These are phyloP conservation scores for Elaphurus davidianus DNA, from an alignment of 2,113 vertebrate species.

Conservation along the genomic window DNA sequence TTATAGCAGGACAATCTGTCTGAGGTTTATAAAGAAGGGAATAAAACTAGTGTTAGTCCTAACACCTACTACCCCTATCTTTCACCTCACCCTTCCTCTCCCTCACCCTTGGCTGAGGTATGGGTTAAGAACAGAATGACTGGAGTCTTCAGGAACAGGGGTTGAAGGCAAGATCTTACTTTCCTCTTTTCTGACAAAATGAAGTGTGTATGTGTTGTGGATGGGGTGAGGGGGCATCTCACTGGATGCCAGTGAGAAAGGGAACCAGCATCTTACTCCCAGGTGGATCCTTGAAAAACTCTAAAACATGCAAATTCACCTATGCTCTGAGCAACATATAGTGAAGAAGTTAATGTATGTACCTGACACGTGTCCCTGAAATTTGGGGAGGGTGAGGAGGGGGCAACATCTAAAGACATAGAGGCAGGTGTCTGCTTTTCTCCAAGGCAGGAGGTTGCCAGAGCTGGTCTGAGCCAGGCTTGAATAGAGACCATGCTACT, in stretches of 20 bases:
- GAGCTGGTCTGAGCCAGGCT: neutral
- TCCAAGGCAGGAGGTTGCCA: neutral
- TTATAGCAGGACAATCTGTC: neutral
- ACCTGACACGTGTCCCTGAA: neutral
- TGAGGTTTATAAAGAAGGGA: neutral
- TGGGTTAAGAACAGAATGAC: neutral
- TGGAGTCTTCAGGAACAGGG: neutral
- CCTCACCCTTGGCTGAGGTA: neutral
- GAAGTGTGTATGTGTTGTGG: neutral
- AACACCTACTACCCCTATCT: neutral
- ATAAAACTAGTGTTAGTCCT: neutral
- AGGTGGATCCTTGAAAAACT: neutral
- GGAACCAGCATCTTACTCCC: neutral
- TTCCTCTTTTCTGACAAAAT: neutral
- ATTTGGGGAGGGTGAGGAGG: neutral
- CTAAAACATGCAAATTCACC: neutral
- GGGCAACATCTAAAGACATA: neutral
- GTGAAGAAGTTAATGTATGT: neutral
- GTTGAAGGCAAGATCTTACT: neutral
- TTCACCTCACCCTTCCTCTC: neutral
- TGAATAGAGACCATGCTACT: neutral
- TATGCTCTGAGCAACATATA: neutral
- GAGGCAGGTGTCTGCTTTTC: neutral
- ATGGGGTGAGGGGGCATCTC: rapidly evolving
- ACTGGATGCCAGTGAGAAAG: neutral